Conservation (phyloP, 2,113 vertebrate species). For the Gasterosteus nipponicus region DNA sequence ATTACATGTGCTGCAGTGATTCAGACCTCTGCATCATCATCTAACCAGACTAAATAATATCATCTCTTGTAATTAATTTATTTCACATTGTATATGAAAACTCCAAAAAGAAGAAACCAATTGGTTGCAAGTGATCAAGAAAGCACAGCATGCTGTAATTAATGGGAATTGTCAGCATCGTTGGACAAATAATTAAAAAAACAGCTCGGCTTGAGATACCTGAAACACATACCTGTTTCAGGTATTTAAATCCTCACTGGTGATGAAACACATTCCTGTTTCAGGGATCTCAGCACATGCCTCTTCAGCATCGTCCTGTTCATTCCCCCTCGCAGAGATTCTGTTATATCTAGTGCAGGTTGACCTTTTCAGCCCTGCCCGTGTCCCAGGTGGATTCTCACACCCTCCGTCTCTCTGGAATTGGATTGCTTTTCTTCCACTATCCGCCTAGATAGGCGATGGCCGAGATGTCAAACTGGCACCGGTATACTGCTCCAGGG, state of each 20-base stretch:
- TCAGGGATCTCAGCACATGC: not conserved
- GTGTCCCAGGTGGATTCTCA: conserved; percentile 64
- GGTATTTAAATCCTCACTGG: no score
- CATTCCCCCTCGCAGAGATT: conserved; percentile 35
- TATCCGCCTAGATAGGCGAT: conserved; percentile 50
- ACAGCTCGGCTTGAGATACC: no score
- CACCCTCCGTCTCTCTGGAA: conserved; percentile 59
- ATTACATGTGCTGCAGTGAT: conserved; percentile 14
- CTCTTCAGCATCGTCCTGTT: conserved; percentile 20
- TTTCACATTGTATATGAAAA: not conserved
- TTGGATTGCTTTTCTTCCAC: conserved; percentile 58
- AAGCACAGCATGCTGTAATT: conserved; percentile 15
- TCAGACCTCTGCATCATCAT: conserved; percentile 14
- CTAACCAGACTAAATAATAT: not conserved
- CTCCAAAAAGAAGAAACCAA: not conserved
- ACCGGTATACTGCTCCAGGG: conserved; percentile 34
- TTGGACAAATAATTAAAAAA: conserved; percentile 47
- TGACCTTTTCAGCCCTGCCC: conserved; percentile 67
- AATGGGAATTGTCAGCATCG: conserved; percentile 23
- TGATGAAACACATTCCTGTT: no score
- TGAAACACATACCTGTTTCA: no score
- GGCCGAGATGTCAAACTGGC: conserved; percentile 50
- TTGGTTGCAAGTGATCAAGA: conserved; percentile 13
- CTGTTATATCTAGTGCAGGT: conserved; percentile 48
- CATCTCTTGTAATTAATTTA: conserved; percentile 5